These are phyloP conservation scores for Pyrocephalus nanus DNA, from an alignment of 2,797 vertebrate species.

Conservation along the genomic window DNA sequence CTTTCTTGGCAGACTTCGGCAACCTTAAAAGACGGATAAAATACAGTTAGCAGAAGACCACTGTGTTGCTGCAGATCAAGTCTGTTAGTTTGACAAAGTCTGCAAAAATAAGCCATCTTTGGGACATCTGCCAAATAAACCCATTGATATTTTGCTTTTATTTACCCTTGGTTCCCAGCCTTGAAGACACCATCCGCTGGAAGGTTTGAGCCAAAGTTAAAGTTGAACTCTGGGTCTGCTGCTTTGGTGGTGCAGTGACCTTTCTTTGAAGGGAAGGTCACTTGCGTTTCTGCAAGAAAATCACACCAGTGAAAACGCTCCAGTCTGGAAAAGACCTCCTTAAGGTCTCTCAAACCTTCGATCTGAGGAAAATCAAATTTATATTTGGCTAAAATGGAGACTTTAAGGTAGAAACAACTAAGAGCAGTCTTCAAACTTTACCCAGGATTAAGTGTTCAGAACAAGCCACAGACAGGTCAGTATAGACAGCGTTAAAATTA, in stretches of 20 bases:
- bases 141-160: not conserved
- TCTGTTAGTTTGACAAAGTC: not conserved
- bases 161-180: slow-evolving; percentile 61
- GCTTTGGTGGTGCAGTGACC: slow-evolving; percentile 32
- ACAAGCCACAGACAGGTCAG: not conserved
- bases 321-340: not conserved
- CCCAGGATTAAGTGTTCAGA: not conserved
- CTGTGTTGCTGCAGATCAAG: not conserved
- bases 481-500: not conserved
- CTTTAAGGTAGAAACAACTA: not conserved
- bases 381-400: not conserved
- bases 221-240: slow-evolving; percentile 23
- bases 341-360: not conserved
- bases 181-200: slow-evolving; percentile 15
- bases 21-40: slow-evolving; percentile 1
- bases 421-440: not conserved
- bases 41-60: not conserved
- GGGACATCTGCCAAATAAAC: not conserved
- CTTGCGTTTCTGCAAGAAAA: slow-evolving; percentile 60
- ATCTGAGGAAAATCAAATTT: not conserved
- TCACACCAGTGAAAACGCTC: not conserved
- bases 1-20: slow-evolving; percentile 42
- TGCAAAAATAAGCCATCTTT: not conserved
- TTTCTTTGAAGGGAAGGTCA: slow-evolving; percentile 57
- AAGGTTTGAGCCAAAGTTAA: not conserved